Evolutionary conservation across 2,113 vertebrate species (phyloP).

Genomic region (Paralichthys olivaceus): DNA sequence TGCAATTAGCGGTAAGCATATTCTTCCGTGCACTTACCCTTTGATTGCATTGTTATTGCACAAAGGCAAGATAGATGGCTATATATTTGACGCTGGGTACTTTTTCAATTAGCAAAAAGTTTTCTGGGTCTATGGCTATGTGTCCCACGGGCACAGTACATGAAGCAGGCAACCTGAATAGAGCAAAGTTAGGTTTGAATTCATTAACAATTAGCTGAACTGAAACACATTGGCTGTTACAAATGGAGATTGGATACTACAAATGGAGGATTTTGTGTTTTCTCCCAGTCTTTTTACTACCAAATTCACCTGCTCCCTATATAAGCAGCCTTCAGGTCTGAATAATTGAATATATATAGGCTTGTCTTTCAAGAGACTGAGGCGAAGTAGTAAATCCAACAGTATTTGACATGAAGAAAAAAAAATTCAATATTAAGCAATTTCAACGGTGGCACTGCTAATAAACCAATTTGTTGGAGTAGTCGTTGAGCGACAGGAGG

Average conservation of each 20-base stretch:
- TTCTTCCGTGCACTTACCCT: slow-evolving; percentile 70
- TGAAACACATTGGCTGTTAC: slow-evolving; percentile 45
- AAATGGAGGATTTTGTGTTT: slow-evolving; percentile 46
- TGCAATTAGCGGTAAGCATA: slow-evolving; percentile 79
- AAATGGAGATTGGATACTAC: slow-evolving; percentile 60
- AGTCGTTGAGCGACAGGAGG: slow-evolving; percentile 12
- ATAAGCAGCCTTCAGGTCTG: slow-evolving; percentile 23
- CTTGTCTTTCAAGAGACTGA: slow-evolving; percentile 20
- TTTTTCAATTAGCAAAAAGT: slow-evolving; percentile 75
- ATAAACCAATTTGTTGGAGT: slow-evolving; percentile 59
- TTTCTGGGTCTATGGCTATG: slow-evolving; percentile 65
- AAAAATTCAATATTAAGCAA: slow-evolving; percentile 33
- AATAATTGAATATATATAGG: slow-evolving; percentile 30
- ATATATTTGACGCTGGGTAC: slow-evolving; percentile 62
- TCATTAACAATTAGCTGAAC: slow-evolving; percentile 70
- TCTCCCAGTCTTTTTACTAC: slow-evolving; percentile 13
- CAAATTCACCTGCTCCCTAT: slow-evolving; percentile 2
- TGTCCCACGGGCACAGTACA: slow-evolving; percentile 52
- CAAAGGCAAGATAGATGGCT: slow-evolving; percentile 69
- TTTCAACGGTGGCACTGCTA: slow-evolving; percentile 11
- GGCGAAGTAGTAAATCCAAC: slow-evolving; percentile 23
- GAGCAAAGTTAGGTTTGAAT: slow-evolving; percentile 52
- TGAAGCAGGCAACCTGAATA: slow-evolving; percentile 42
- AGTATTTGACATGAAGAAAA: slow-evolving; percentile 42
- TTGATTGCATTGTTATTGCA: slow-evolving; percentile 80